phyloP scores from a whole-genome alignment of 2,888 invertebrate species.

The Drosophila cracens region DNA sequence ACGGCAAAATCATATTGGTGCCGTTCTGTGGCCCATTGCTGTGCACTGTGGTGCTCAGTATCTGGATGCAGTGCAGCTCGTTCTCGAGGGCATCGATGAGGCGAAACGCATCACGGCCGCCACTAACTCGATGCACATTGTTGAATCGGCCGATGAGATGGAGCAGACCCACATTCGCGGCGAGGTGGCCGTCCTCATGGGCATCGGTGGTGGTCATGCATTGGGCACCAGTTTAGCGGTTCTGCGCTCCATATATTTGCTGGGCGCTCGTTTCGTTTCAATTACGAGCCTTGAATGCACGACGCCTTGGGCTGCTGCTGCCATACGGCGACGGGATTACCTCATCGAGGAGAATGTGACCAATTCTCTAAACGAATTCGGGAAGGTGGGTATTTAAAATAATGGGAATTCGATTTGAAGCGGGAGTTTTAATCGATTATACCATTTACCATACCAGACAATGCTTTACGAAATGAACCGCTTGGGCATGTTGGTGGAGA shows the following conservation, averaged over 20 bases:
- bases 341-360: slow-evolving; percentile 83
- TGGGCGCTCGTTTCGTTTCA: slow-evolving; percentile 89
- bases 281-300: slow-evolving; percentile 88
- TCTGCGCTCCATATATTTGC: slow-evolving; percentile 88
- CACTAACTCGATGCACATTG: slow-evolving; percentile 86
- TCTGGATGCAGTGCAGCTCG: slow-evolving; percentile 88
- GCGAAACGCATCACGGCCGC: slow-evolving; percentile 87
- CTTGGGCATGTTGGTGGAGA: slow-evolving; percentile 89
- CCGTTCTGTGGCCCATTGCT: slow-evolving; percentile 85
- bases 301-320: slow-evolving; percentile 87
- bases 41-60: slow-evolving; percentile 88
- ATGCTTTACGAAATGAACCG: slow-evolving; percentile 89
- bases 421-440: background rate
- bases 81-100: slow-evolving; percentile 89
- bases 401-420: background rate
- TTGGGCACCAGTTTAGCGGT: slow-evolving; percentile 89
- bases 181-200: slow-evolving; percentile 88
- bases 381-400: slow-evolving; percentile 80
- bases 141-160: slow-evolving; percentile 87
- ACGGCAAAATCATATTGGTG: slow-evolving; percentile 86
- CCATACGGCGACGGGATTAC: slow-evolving; percentile 81
- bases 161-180: slow-evolving; percentile 87
- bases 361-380: slow-evolving; percentile 84
- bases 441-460: slow-evolving; percentile 82
- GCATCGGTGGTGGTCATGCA: slow-evolving; percentile 89